Conservation (phyloP, 2,888 invertebrate genomes). For the Notocelia uddmanniana region DNA sequence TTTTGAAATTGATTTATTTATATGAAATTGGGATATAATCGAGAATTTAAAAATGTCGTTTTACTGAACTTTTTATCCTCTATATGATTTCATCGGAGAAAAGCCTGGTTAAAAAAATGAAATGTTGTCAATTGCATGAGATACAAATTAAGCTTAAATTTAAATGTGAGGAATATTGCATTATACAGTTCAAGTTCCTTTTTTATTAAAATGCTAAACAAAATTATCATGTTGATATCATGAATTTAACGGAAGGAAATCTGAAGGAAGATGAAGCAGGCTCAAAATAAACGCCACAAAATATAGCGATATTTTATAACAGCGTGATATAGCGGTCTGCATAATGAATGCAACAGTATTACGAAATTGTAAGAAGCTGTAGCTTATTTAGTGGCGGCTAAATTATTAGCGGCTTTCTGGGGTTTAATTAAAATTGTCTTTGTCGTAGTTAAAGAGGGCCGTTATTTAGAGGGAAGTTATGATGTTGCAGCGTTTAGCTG, state of each 20-base stretch:
- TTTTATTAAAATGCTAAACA: neutral
- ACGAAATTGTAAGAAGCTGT: conserved; percentile 33
- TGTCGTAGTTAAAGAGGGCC: conserved; percentile 1
- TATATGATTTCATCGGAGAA: too few species aligned
- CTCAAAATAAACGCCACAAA: conserved; percentile 38
- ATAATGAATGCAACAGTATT: conserved; percentile 39
- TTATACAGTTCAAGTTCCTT: neutral
- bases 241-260: neutral
- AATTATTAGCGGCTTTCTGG: conserved; percentile 31
- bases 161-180: too few species aligned
- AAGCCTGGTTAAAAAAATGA: too few species aligned
- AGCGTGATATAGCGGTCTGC: conserved; percentile 37
- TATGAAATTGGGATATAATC: too few species aligned
- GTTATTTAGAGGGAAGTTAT: neutral
- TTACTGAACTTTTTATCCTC: too few species aligned
- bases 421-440: conserved; percentile 36
- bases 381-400: conserved; percentile 27
- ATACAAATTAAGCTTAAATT: too few species aligned
- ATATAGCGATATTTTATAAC: conserved; percentile 43
- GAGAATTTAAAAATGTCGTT: too few species aligned
- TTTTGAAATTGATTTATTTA: too few species aligned
- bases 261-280: conserved; percentile 19
- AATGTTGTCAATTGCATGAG: too few species aligned
- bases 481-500: neutral
- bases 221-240: neutral